phyloP scores from a whole-genome alignment of 2,888 invertebrate genomes.

The Venustoraphidia nigricollis region DNA sequence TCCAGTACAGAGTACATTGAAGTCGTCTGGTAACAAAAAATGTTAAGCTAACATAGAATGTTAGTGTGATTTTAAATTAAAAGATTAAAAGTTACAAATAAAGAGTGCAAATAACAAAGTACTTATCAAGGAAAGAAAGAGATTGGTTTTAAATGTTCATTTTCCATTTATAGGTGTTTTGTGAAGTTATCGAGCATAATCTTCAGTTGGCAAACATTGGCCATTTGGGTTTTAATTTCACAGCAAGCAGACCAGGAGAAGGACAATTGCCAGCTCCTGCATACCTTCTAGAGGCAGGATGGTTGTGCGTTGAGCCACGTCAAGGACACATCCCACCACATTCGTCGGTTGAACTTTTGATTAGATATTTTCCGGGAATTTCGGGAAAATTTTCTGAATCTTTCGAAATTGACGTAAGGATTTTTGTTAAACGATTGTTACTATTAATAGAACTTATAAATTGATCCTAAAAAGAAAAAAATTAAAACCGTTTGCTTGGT shows the following conservation, averaged over 20 bases:
- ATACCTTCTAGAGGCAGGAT: constrained; percentile 28
- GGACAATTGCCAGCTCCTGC: constrained; percentile 23
- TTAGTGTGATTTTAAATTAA: too few relatives aligned
- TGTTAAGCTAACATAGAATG: too few relatives aligned
- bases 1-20: too few relatives aligned
- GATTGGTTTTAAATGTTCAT: not conserved
- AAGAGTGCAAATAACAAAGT: not conserved
- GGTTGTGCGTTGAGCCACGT: constrained; percentile 30
- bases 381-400: constrained; percentile 35
- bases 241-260: constrained; percentile 28
- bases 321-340: constrained; percentile 28
- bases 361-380: constrained; percentile 36
- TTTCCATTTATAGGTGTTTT: constrained; percentile 21
- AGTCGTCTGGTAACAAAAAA: too few relatives aligned
- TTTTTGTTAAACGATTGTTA: too few relatives aligned
- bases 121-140: not conserved
- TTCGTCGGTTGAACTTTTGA: constrained; percentile 26
- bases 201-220: constrained; percentile 34
- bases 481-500: too few relatives aligned
- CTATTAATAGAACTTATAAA: too few relatives aligned
- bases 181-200: constrained; percentile 19
- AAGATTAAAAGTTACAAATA: constrained; percentile 22
- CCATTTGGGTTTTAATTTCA: constrained; percentile 29
- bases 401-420: constrained; percentile 22
- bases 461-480: too few relatives aligned